Evolutionary conservation across 2,797 vertebrate species (phyloP).

Genomic region (Sarcoramphus papa): DNA sequence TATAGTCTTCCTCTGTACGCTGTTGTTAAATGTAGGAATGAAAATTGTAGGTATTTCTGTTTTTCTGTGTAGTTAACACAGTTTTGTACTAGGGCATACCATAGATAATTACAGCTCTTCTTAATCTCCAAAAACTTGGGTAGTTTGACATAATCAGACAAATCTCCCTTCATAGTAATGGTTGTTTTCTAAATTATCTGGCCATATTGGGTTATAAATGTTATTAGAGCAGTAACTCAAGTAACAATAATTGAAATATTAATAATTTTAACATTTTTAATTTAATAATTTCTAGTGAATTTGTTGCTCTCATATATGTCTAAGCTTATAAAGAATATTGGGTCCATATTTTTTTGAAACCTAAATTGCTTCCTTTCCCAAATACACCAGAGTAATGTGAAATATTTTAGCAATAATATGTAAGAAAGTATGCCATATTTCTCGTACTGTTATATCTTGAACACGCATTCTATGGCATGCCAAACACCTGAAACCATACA

Average conservation of each 20-base stretch:
- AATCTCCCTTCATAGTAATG: background rate
- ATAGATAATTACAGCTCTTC: background rate
- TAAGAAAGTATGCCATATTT: background rate
- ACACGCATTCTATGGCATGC: background rate
- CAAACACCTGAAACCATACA: background rate
- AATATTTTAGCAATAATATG: background rate
- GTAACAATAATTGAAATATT: background rate
- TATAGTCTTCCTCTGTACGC: background rate
- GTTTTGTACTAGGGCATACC: background rate
- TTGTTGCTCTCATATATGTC: background rate
- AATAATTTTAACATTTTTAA: background rate
- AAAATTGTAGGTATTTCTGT: background rate
- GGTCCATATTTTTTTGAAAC: background rate
- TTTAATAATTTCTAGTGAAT: background rate
- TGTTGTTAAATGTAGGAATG: background rate
- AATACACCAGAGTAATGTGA: background rate
- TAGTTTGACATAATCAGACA: background rate
- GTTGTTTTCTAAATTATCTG: background rate
- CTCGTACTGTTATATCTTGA: background rate
- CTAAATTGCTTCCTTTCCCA: background rate
- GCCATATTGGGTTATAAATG: background rate
- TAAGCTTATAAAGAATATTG: background rate
- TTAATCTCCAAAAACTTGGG: background rate
- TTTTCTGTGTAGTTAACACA: background rate
- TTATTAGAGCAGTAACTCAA: background rate